Base-by-base conservation (phyloP, 2,113 vertebrate genomes). In the Oryzias celebensis region DNA sequence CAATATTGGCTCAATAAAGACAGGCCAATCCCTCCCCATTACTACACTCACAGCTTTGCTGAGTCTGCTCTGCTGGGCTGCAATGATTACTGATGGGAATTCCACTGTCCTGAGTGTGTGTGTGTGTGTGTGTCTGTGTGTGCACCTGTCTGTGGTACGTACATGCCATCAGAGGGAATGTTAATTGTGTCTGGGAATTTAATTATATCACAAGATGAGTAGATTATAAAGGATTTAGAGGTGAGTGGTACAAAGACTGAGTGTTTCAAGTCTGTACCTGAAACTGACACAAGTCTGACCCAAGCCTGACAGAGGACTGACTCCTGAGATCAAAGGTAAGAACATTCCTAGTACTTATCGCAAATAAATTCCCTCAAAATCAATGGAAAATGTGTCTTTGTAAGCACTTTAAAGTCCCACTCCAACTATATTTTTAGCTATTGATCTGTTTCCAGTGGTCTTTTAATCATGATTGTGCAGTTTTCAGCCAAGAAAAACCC, bases 1-100 rank as follows among this genome's bases (percentile, higher is more conserved):
- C 65, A 77, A 68, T 83, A 85, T 75, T 78, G 78, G 78, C 69
- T 82, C 82, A 81, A 87, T 86, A 87, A 83, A 87, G 83, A 81
- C 76, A 81, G 66, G 77, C 76, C 85, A 72, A 86, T 87, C 83
- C 73, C 68, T 85, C 71, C 77, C 71, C 72, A 80, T 85, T 83
- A 79, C 84, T 57, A 58, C 71, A 74, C 78, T 78, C 66, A 54
- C 68, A 71, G 70, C 69, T 78, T 77, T 77, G 88, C 87, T 89
- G 88, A 89, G 84, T 83, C 64, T 68, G 85, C 85, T 84, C 82
- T 63, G 51, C 72, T 78, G 84, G 47, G 78, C 76, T 62, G 43
- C 83, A 64, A 84, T 83, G 86, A 87, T 87, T 88, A 73, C 84
- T 81, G 83, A 85, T 78, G 84, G 87, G 87, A 87, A 75, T 86